A percentile compares a stretch with the other conserved stretches of the same genome.
Evolutionary conservation across 2,113 vertebrate genomes (phyloP).

Genomic region (Gulo gulo): DNA sequence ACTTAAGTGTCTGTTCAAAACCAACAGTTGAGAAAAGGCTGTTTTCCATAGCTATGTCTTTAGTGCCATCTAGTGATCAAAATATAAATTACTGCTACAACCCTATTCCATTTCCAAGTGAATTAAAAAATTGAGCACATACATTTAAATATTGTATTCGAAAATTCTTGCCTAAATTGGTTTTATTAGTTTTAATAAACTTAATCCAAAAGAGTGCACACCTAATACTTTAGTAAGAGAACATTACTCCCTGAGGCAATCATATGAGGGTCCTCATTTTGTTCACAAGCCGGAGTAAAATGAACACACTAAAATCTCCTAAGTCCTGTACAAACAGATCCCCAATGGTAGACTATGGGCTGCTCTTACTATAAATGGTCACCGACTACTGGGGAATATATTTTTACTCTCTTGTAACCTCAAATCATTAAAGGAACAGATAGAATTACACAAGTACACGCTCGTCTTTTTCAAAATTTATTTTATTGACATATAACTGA

Average conservation of each 20-base stretch:
- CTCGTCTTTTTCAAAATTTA: not conserved
- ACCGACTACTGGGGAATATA: not conserved
- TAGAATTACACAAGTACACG: not conserved
- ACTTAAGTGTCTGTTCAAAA: not conserved
- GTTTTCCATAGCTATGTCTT: not conserved
- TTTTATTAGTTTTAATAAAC: not conserved
- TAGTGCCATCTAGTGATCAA: conserved; percentile 77
- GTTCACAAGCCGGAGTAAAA: not conserved
- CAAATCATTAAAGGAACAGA: not conserved
- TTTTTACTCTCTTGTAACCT: not conserved
- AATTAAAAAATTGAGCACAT: not conserved
- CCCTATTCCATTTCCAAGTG: not conserved
- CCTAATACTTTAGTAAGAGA: not conserved
- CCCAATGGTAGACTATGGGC: not conserved
- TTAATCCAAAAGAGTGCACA: not conserved
- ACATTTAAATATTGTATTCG: not conserved
- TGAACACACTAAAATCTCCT: not conserved
- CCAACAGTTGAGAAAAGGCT: not conserved
- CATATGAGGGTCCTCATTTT: not conserved
- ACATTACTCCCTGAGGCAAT: not conserved
- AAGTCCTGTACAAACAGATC: not conserved
- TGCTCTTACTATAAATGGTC: not conserved
- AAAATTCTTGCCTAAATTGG: not conserved
- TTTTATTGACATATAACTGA: not conserved
- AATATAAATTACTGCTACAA: conserved; percentile 9